These are phyloP conservation scores for Ornithoptera alexandrae DNA, from an alignment of 2,888 invertebrate species.

Conservation along the genomic window DNA sequence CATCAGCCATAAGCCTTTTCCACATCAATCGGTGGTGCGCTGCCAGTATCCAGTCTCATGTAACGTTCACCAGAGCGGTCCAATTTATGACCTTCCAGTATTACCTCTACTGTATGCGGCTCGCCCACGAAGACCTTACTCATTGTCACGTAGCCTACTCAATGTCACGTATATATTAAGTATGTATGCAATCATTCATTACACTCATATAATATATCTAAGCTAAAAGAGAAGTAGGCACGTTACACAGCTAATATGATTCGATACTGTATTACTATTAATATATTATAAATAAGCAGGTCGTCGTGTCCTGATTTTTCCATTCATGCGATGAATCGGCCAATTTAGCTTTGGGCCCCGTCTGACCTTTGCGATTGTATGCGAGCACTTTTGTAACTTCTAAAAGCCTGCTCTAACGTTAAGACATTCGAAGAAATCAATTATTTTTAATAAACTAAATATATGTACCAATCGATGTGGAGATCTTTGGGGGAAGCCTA, in stretches of 20 bases:
- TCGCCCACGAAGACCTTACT: no score
- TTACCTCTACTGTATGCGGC: no score
- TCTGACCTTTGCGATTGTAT: constrained; percentile 37
- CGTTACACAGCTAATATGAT: constrained; percentile 33
- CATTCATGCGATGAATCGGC: constrained; percentile 45
- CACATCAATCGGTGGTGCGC: no score
- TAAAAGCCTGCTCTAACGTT: constrained; percentile 14
- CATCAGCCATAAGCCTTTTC: no score
- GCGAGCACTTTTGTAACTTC: constrained; percentile 25
- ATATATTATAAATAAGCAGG: constrained; percentile 38
- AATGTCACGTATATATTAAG: no score
- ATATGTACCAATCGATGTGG: not conserved
- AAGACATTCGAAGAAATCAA: constrained; percentile 8
- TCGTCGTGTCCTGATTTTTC: constrained; percentile 42
- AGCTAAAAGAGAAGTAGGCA: not conserved
- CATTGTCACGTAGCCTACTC: no score
- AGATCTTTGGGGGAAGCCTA: no score
- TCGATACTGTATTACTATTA: constrained; percentile 34
- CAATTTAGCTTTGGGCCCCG: constrained; percentile 40
- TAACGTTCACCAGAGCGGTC: no score
- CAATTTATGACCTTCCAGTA: no score
- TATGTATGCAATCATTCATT: no score
- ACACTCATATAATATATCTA: not conserved
- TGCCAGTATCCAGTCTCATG: no score
- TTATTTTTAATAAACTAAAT: constrained; percentile 12